Conservation (phyloP, 1,140 invertebrate species). For the Euwallacea fornicatus region DNA sequence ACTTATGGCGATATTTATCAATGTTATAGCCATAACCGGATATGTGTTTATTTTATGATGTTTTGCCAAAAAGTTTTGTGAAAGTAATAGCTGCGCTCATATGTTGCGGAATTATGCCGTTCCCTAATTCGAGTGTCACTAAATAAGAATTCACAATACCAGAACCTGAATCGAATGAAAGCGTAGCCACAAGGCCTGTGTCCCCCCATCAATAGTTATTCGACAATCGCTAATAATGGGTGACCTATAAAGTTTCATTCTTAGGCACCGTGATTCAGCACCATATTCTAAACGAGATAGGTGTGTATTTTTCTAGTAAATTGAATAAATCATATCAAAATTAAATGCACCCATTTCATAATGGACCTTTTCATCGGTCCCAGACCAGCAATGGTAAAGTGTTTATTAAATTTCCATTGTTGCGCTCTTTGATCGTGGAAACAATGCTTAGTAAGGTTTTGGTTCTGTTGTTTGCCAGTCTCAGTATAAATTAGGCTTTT, state of each 20-base stretch:
- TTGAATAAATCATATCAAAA: constrained; percentile 25
- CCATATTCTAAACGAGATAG: constrained; percentile 24
- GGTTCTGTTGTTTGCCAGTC: constrained; percentile 1
- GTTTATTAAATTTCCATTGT: constrained; percentile 26
- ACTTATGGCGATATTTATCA: no score
- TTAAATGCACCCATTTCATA: constrained; percentile 31
- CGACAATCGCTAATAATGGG: constrained; percentile 12
- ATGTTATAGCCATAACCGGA: no score
- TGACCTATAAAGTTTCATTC: constrained; percentile 13
- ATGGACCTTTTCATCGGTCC: constrained; percentile 13
- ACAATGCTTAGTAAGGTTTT: constrained; percentile 9
- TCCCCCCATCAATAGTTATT: not conserved
- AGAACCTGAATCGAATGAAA: no score
- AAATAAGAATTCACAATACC: no score
- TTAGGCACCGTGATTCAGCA: constrained; percentile 7
- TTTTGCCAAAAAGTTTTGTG: no score
- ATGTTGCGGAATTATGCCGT: no score
- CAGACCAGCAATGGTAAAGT: not conserved
- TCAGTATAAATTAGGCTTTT: constrained; percentile 10
- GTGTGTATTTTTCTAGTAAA: constrained; percentile 28
- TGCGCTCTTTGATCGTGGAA: constrained; percentile 10
- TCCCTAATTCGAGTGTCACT: no score
- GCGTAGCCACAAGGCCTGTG: no score
- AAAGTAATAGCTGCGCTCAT: no score
- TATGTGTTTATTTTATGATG: no score